These are phyloP conservation scores for Adrianichthys oophorus DNA, from an alignment of 2,797 vertebrate species.

Conservation along the genomic window DNA sequence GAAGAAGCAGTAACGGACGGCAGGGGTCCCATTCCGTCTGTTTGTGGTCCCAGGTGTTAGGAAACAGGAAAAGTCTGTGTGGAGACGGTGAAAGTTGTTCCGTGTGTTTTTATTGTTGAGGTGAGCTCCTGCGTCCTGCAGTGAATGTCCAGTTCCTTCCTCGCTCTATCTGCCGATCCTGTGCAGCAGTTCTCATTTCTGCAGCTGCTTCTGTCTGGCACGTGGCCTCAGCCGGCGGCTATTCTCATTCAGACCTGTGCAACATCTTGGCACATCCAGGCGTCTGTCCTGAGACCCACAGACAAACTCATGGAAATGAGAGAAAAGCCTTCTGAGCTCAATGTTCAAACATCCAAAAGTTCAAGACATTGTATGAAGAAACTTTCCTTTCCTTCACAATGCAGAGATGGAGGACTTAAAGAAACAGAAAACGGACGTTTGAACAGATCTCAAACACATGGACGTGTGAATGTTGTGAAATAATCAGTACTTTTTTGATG, in stretches of 20 bases:
- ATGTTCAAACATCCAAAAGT: no score
- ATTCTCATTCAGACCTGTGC: slow-evolving; percentile 46
- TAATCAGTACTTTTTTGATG: no score
- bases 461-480: no score
- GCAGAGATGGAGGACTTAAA: no score
- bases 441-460: no score
- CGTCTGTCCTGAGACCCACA: slow-evolving; percentile 38
- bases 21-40: background rate
- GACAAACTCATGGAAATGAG: slow-evolving; percentile 19
- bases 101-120: background rate
- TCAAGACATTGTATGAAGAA: no score
- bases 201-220: slow-evolving; percentile 38
- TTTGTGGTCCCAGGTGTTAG: slow-evolving; percentile 6
- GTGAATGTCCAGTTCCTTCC: background rate
- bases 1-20: slow-evolving; percentile 55
- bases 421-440: no score
- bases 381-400: no score
- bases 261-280: slow-evolving; percentile 34
- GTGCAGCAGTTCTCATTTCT: slow-evolving; percentile 10
- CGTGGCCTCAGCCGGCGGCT: slow-evolving; percentile 19
- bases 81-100: background rate
- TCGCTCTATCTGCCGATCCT: slow-evolving; percentile 5
- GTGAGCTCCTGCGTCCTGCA: background rate
- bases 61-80: background rate
- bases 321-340: no score